phyloP scores from a whole-genome alignment of 2,888 invertebrate genomes.

The Dolichomitus sp. region DNA sequence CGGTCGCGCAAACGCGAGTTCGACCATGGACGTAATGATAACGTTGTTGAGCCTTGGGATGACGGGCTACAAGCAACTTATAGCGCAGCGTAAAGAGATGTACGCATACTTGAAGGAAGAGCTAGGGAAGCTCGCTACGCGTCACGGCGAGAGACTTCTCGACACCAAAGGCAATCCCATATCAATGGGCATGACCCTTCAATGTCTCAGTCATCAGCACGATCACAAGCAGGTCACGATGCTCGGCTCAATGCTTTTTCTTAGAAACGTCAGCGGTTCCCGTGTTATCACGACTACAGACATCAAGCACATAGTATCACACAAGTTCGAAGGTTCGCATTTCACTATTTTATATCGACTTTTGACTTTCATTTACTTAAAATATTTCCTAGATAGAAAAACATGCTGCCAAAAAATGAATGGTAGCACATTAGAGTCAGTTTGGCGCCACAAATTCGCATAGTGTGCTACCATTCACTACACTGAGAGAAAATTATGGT shows the following conservation, averaged over 20 bases:
- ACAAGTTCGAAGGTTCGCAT: conserved; percentile 88
- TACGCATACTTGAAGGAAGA: conserved; percentile 89
- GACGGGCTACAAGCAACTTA: conserved; percentile 88
- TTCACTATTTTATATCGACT: conserved; percentile 4
- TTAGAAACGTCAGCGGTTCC: conserved; percentile 91
- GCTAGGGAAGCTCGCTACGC: conserved; percentile 87
- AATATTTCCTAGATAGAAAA: too few relatives aligned
- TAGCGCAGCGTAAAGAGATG: conserved; percentile 88
- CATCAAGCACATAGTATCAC: conserved; percentile 87
- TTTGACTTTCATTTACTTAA: too few relatives aligned
- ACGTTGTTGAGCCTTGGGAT: conserved; percentile 91
- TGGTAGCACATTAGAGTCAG: too few relatives aligned
- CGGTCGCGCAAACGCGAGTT: conserved; percentile 91
- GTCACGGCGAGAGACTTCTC: conserved; percentile 88
- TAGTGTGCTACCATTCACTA: too few relatives aligned
- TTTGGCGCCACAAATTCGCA: too few relatives aligned
- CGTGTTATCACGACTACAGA: conserved; percentile 88
- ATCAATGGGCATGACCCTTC: conserved; percentile 88
- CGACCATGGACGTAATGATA: conserved; percentile 92
- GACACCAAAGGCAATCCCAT: conserved; percentile 90
- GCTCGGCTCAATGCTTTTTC: conserved; percentile 92
- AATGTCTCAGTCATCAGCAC: conserved; percentile 82
- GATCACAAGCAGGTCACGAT: conserved; percentile 87
- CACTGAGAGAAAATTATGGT: too few relatives aligned
- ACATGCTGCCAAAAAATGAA: too few relatives aligned